phyloP scores from a whole-genome alignment of 2,113 vertebrate genomes.

The Megalops atlanticus region DNA sequence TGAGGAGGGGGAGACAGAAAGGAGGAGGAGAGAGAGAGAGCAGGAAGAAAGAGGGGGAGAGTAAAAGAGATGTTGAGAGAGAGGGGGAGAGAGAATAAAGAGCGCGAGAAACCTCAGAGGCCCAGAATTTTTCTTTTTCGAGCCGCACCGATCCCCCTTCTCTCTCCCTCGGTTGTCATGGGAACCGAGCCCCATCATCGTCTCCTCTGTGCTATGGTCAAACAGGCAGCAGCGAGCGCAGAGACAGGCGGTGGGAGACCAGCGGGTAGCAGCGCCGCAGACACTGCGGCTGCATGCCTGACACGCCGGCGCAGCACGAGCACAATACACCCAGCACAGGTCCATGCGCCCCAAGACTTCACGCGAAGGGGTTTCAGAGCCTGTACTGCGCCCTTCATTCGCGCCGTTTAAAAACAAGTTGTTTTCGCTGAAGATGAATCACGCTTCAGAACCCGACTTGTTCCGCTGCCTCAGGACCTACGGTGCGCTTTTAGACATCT shows the following conservation, averaged over 20 bases:
- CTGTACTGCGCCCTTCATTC: too few relatives aligned
- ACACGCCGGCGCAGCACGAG: too few relatives aligned
- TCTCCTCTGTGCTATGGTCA: neutral
- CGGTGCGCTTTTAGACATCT: too few relatives aligned
- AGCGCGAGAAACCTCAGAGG: slow-evolving; percentile 16
- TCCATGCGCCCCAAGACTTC: too few relatives aligned
- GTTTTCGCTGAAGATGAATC: too few relatives aligned
- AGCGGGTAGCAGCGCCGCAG: neutral
- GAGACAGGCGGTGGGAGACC: neutral
- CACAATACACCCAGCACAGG: too few relatives aligned
- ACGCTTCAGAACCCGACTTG: too few relatives aligned
- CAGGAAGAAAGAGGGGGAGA: slow-evolving; percentile 19
- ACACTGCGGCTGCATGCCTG: too few relatives aligned
- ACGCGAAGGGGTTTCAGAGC: too few relatives aligned
- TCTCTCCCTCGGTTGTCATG: neutral
- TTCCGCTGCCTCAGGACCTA: too few relatives aligned
- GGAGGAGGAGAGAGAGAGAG: slow-evolving; percentile 12
- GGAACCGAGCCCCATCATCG: slow-evolving; percentile 4
- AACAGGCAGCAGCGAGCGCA: neutral
- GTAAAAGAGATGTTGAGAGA: slow-evolving; percentile 14
- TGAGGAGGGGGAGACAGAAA: slow-evolving; percentile 1
- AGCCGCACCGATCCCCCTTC: neutral
- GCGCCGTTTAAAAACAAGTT: too few relatives aligned
- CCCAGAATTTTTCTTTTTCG: neutral
- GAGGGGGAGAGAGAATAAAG: neutral